Percentiles rank a stretch among this genome's conserved stretches.
Evolutionary conservation across 2,888 invertebrate species (phyloP).

Genomic region (Amphipoea oculea): DNA sequence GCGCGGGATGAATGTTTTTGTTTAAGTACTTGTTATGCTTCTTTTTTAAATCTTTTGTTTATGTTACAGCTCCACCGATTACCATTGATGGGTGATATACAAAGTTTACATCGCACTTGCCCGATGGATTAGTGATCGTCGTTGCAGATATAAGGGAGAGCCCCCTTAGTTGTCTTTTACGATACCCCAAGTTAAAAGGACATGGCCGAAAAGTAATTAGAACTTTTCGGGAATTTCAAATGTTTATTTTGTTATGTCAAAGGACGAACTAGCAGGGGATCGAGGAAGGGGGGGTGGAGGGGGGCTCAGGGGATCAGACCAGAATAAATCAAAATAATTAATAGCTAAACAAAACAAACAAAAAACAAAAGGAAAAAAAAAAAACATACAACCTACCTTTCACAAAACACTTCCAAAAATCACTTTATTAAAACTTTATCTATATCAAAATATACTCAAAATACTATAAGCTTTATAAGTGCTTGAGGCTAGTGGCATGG

Average conservation of each 20-base stretch:
- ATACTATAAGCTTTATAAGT: constrained; percentile 29
- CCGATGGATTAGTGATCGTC: background rate
- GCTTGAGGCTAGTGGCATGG: constrained; percentile 60
- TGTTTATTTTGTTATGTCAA: background rate
- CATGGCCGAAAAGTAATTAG: too few relatives aligned
- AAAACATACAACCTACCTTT: constrained; percentile 46
- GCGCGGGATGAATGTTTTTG: background rate
- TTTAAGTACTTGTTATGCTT: background rate
- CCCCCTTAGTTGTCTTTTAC: background rate
- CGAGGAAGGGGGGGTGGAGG: too few relatives aligned
- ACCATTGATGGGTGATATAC: background rate
- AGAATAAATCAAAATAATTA: background rate
- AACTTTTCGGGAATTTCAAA: background rate
- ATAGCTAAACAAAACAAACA: background rate
- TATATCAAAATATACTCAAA: constrained; percentile 44
- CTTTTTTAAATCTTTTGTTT: background rate
- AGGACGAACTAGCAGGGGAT: too few relatives aligned
- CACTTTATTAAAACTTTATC: constrained; percentile 43
- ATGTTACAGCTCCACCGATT: background rate
- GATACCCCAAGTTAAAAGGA: background rate
- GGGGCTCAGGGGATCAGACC: too few relatives aligned
- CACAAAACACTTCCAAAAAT: constrained; percentile 35
- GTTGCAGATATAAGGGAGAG: too few relatives aligned
- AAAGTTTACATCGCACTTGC: background rate
- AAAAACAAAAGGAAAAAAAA: background rate